phyloP scores from a whole-genome alignment of 2,888 invertebrate genomes.

The Drosophila borborema region DNA sequence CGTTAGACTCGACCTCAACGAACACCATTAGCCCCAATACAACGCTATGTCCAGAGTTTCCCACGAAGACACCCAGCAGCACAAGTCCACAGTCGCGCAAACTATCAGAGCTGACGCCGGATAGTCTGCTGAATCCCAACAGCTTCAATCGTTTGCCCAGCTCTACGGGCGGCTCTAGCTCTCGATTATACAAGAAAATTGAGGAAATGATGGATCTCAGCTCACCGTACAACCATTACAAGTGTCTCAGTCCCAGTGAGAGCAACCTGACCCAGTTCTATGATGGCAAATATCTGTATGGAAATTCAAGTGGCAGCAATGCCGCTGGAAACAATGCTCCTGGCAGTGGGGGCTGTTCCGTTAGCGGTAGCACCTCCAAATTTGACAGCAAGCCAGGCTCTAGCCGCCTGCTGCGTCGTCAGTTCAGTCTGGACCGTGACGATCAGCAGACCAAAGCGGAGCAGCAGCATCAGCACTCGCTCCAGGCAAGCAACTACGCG shows the following conservation, averaged over 20 bases:
- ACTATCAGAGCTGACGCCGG: conserved; percentile 83
- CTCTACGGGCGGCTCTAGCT: conserved; percentile 83
- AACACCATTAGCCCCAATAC: conserved; percentile 83
- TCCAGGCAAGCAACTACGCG: conserved; percentile 70
- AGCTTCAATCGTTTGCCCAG: conserved; percentile 84
- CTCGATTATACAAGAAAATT: conserved; percentile 84
- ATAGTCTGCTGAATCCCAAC: conserved; percentile 83
- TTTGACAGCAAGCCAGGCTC: conserved; percentile 85
- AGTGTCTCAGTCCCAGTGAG: conserved; percentile 89
- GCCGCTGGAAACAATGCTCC: conserved; percentile 61
- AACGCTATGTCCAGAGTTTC: conserved; percentile 82
- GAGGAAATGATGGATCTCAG: conserved; percentile 88
- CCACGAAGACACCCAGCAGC: conserved; percentile 79
- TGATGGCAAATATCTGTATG: conserved; percentile 84
- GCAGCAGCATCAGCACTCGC: conserved; percentile 73
- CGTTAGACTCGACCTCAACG: conserved; percentile 84
- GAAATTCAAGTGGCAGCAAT: conserved; percentile 42
- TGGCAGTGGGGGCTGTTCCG: conserved; percentile 67
- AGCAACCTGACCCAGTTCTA: conserved; percentile 85
- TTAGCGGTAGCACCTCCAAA: conserved; percentile 64
- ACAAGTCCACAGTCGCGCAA: conserved; percentile 83
- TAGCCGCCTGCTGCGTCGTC: conserved; percentile 87
- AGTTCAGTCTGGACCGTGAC: conserved; percentile 90
- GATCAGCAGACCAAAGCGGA: conserved; percentile 85
- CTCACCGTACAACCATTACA: conserved; percentile 91